A percentile compares a stretch with the other conserved stretches of the same genome.
phyloP scores from a whole-genome alignment of 2,797 vertebrate species.

The Lateolabrax maculatus region DNA sequence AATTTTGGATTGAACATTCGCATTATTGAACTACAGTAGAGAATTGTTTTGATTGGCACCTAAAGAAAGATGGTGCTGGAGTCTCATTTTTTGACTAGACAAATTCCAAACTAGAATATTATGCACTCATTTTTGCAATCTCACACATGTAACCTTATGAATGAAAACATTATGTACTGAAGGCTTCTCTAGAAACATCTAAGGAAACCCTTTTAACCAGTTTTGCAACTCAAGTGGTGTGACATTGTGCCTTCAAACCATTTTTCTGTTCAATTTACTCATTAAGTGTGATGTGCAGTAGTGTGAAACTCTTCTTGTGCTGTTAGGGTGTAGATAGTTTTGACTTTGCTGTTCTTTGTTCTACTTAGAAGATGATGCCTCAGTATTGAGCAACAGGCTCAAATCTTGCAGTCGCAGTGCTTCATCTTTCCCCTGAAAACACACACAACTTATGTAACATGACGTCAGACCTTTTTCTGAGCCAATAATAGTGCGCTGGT shows the following conservation, averaged over 20 bases:
- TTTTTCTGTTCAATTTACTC: neutral
- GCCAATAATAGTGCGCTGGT: neutral
- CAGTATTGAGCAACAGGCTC: neutral
- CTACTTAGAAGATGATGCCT: neutral
- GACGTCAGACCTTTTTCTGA: constrained; percentile 10
- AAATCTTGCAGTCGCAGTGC: neutral
- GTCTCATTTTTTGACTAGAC: neutral
- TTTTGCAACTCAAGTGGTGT: neutral
- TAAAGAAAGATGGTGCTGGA: neutral
- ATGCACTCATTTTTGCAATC: neutral
- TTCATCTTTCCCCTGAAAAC: neutral
- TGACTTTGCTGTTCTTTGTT: neutral
- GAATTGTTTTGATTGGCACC: neutral
- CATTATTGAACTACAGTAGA: constrained; percentile 1
- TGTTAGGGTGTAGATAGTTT: neutral
- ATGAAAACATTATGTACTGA: neutral
- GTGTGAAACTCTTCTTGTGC: neutral
- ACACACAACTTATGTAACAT: neutral
- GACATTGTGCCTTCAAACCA: neutral
- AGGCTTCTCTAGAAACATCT: neutral
- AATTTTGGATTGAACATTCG: constrained; percentile 13
- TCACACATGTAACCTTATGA: constrained; percentile 2
- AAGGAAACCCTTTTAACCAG: neutral
- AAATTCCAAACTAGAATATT: neutral
- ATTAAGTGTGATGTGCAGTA: neutral